Evolutionary conservation across 2,888 invertebrate genomes (phyloP), one percentile per base, ranked within the genome.

Genomic region (Seladonia tumulorum): DNA sequence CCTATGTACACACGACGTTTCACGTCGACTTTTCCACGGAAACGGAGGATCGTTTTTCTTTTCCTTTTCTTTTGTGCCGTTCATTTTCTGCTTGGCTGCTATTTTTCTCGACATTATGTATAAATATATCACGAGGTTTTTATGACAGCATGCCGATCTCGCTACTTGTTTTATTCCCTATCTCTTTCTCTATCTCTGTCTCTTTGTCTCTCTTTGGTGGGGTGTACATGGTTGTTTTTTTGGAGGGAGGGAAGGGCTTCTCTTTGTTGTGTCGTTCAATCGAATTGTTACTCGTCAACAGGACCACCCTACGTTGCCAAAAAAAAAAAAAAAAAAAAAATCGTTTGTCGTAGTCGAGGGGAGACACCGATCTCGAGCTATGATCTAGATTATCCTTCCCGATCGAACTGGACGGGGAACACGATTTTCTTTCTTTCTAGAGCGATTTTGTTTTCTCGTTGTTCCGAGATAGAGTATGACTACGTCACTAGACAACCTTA

Each of bases 71-170:
- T 53, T n/a, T 53, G 63, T 81, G 76, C 70, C 71, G 57, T 80
- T 70, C 35, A 53, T 47, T 47, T 42, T 82, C 79, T 82, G 87
- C 87, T 83, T 87, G 83, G 81, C 82, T 87, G 77, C 81, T 75
- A 45, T 78, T 73, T 35, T 79, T 75, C 60, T 53, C 66, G 5
- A 22, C 53, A 60, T 75, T 76, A 45, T 81, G 29, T 42, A 76
- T 49, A 77, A 73, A 73, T 84, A 42, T 63, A 49, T 74, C 66
- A 68, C 66, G 74, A 68, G 74, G 53, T 78, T 78, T 66, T 66
- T 49, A 77, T 42, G 45, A 80, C 49, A 80, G 83, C 83, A 83
- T 83, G 83, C 70, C 63, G 74, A 42, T 73, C 68, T 73, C 79
- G 35, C 35, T 66, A 18, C 18, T 29, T 66, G 35, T 66, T 35